These are phyloP conservation scores for Callochromis pleurospilus DNA, from an alignment of 2,113 vertebrate genomes.

Conservation along the genomic window DNA sequence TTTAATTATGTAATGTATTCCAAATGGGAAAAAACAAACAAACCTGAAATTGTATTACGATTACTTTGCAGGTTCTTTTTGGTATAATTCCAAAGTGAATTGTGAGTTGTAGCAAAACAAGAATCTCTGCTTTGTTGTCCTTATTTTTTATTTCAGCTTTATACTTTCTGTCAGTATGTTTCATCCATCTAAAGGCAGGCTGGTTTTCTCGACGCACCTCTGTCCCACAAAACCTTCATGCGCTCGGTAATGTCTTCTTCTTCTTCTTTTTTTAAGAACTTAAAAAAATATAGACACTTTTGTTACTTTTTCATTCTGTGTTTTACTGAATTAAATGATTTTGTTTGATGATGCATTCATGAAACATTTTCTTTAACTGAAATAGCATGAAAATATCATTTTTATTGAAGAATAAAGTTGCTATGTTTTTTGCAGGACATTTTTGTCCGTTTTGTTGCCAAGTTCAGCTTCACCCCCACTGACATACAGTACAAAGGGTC, in stretches of 20 bases:
- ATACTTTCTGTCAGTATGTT: not conserved
- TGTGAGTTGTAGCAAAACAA: not conserved
- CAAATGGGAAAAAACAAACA: not conserved
- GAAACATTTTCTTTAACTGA: not conserved
- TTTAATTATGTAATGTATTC: slow-evolving; percentile 39
- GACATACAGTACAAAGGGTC: not conserved
- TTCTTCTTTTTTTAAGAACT: not conserved
- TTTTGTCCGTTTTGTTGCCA: slow-evolving; percentile 6
- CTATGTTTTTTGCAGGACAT: not conserved
- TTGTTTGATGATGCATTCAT: not conserved
- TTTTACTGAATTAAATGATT: not conserved
- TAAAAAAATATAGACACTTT: not conserved
- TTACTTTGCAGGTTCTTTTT: not conserved
- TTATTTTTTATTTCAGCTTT: not conserved
- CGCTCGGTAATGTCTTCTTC: not conserved
- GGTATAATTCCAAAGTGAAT: not conserved
- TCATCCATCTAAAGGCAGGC: slow-evolving; percentile 1
- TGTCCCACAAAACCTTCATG: not conserved
- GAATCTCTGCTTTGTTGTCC: not conserved
- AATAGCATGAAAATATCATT: not conserved
- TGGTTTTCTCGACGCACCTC: not conserved
- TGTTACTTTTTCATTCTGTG: not conserved
- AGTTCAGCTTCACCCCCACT: not conserved
- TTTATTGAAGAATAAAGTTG: not conserved
- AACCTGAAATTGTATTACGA: slow-evolving; percentile 1